Evolutionary conservation across 2,113 vertebrate genomes (phyloP), one percentile per base, ranked within the genome.

Genomic region (Polyodon spathula): DNA sequence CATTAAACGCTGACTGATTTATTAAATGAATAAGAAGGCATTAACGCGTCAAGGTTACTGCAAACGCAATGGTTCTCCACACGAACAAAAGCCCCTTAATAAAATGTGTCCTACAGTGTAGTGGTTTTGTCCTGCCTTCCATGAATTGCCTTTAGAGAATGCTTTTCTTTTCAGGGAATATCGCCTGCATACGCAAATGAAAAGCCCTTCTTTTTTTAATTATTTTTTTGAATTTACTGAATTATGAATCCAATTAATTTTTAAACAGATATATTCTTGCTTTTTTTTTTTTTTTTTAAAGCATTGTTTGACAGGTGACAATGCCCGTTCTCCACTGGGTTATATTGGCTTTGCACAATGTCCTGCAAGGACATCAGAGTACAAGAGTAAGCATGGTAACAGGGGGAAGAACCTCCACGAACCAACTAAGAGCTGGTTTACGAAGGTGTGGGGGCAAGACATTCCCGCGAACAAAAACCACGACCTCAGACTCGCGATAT

Each of bases 21-120:
- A n/a, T n/a, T n/a, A n/a, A n/a, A n/a, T n/a, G n/a, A n/a, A n/a
- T 65, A 65, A 58, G 56, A 61, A 73, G 71, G 65, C 71, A 77
- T 77, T 77, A 77, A 75, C 65, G 72, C 60, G 71, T 77, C 75
- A 77, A 75, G 71, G 75, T 71, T 68, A 71, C 63, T 11, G 65
- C 58, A 65, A 66, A 65, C 58, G 43, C 44, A 41, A 66, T 69
- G 65, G 65, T 74, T 73, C 48, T 57, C 61, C 27, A 63, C 63
- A 39, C 58, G 59, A 68, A 77, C 71, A 77, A 77, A 76, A 68
- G 73, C n/a, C 75, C 68, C 70, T 71, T 62, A 77, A 73, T 74
- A 73, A 62, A 16, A 53, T 68, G 56, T 72, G 64, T 72, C 66
- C 57, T 27, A 14, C 54, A 60, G 62, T 64, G 60, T 58, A 40